Evolutionary conservation across 2,888 invertebrate species (phyloP).

Genomic region (Heteromurus nitidus): DNA sequence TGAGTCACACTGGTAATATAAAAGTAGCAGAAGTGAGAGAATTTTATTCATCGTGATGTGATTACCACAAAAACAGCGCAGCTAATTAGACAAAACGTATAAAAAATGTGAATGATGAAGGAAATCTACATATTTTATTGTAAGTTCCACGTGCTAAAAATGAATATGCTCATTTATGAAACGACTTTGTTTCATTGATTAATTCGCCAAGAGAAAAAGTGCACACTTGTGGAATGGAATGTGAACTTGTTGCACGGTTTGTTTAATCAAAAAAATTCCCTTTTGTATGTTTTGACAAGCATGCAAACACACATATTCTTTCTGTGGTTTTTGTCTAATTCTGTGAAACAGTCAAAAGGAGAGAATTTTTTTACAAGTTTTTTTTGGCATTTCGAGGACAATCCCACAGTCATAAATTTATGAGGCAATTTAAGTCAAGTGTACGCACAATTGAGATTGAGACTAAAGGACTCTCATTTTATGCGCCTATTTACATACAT

Average conservation of each 20-base stretch:
- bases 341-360: background rate
- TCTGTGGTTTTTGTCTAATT: conserved; percentile 12
- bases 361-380: background rate
- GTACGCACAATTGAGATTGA: background rate
- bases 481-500: background rate
- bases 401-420: background rate
- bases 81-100: too few species aligned
- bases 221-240: background rate
- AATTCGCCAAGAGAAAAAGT: background rate
- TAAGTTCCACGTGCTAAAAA: background rate
- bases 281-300: background rate
- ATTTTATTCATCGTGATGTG: background rate
- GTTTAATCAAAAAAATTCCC: conserved; percentile 1
- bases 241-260: background rate
- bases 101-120: background rate
- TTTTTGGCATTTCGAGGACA: conserved; percentile 21
- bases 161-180: background rate
- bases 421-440: background rate
- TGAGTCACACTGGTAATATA: background rate
- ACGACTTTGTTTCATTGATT: background rate
- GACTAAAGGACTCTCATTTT: background rate
- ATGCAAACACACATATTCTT: background rate
- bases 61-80: background rate
- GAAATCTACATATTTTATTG: background rate
- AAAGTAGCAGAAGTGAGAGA: background rate